Percentiles rank a stretch among this genome's conserved stretches.
Conservation (phyloP, 2,113 vertebrate genomes). For the Corvus hawaiiensis region DNA sequence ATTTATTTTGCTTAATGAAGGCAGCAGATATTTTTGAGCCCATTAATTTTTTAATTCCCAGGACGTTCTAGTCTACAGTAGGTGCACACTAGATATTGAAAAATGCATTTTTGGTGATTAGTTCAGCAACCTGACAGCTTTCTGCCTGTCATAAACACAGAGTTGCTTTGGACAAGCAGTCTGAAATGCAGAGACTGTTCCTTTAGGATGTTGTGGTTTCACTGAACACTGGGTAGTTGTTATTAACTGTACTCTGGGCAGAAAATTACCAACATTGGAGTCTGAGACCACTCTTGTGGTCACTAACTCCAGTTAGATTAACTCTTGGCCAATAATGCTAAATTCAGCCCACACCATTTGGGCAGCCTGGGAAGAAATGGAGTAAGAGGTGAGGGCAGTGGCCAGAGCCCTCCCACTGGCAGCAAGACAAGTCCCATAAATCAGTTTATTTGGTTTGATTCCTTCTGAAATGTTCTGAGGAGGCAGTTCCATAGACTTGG, state of each 20-base stretch:
- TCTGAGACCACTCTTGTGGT: neutral
- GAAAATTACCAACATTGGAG: neutral
- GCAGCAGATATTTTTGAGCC: neutral
- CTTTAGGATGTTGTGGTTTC: neutral
- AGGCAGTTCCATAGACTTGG: neutral
- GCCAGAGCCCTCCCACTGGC: neutral
- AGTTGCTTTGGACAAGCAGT: neutral
- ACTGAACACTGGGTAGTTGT: neutral
- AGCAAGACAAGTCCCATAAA: neutral
- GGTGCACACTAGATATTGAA: neutral
- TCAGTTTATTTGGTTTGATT: neutral
- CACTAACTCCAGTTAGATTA: neutral
- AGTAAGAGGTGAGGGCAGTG: neutral
- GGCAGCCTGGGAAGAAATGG: neutral
- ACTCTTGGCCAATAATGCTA: neutral
- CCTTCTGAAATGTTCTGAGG: neutral
- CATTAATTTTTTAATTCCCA: conserved; percentile 33
- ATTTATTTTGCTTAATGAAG: conserved; percentile 1
- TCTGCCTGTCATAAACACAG: neutral
- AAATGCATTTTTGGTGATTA: conserved; percentile 9
- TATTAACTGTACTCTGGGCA: neutral
- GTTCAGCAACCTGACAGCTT: neutral
- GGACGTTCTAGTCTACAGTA: neutral
- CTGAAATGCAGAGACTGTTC: neutral
- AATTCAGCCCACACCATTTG: neutral